Evolutionary conservation across 2,888 invertebrate species (phyloP), one percentile per base, ranked within the genome.

Genomic region (Megamerina dolium): DNA sequence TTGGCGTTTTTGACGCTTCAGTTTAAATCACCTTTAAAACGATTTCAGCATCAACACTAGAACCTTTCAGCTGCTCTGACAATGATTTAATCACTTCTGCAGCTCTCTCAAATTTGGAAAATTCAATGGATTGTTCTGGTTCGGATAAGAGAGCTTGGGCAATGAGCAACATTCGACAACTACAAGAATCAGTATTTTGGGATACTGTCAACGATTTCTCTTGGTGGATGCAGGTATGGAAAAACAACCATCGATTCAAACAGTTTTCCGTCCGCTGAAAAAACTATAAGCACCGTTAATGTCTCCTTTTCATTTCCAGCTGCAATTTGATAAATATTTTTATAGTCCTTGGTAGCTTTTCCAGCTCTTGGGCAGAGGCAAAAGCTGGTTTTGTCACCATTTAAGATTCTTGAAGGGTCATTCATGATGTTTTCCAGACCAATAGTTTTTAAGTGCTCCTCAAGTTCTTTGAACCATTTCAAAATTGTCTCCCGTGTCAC

Each of bases 351-450:
- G 1, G 2, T n/a, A n/a, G 44, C 46, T 30, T 42, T 33, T 13
- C 41, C 41, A 44, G 48, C 42, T 36, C 45, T 51, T 14, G 45
- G 42, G n/a, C 36, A 45, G 10, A 44, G n/a, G n/a, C n/a, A n/a
- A n/a, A n/a, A n/a, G n/a, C n/a, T n/a, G n/a, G n/a, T n/a, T n/a
- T n/a, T n/a, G n/a, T n/a, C n/a, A n/a, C n/a, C n/a, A n/a, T n/a
- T n/a, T n/a, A n/a, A n/a, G n/a, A n/a, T n/a, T n/a, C n/a, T n/a
- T n/a, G 12, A 18, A 5, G 35, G 41, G 36, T 41, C 32, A 10
- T 37, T 12, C 36, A 49, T 37, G 8, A 46, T 27, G 9, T n/a
- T 46, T 14, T 46, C 37, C 16, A 36, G 37, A 12, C n/a, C 12
- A n/a, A 45, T 47, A 21, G 34, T 38, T 45, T 50, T 45, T n/a